These are phyloP conservation scores for Folsomia candida DNA, from an alignment of 2,888 invertebrate species.

Conservation along the genomic window DNA sequence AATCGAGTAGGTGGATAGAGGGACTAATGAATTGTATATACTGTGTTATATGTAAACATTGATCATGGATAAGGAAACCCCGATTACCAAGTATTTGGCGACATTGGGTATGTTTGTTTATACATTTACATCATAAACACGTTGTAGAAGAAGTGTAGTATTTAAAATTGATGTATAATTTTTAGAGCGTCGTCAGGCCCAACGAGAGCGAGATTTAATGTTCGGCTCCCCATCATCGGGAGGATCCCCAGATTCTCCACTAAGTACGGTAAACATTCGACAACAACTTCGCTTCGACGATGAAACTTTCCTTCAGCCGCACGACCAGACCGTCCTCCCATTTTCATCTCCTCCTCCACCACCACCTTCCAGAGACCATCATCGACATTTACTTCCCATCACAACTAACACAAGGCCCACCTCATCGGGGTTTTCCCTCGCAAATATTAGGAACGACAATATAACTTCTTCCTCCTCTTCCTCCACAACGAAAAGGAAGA, in stretches of 20 bases:
- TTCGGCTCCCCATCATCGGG: neutral
- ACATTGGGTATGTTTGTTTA: no score
- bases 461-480: neutral
- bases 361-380: neutral
- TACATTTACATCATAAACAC: neutral
- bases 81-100: conserved; percentile 44
- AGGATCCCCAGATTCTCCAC: conserved; percentile 11
- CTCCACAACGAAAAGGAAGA: conserved; percentile 13
- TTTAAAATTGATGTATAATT: no score
- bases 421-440: neutral
- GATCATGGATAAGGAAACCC: conserved; percentile 40
- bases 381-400: neutral
- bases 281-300: conserved; percentile 42
- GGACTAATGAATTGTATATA: no score
- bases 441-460: neutral
- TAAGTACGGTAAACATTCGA: conserved; percentile 22
- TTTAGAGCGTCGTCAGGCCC: conserved; percentile 1
- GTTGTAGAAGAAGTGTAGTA: no score
- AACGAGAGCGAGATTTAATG: neutral
- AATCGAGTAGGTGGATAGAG: no score
- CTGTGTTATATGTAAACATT: no score
- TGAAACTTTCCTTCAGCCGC: conserved; percentile 37
- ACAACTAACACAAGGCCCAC: neutral
- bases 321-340: conserved; percentile 34
- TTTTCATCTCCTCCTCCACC: conserved; percentile 25